Evolutionary conservation across 1,140 invertebrate species (phyloP).

Genomic region (Pollicipes pollicipes): DNA sequence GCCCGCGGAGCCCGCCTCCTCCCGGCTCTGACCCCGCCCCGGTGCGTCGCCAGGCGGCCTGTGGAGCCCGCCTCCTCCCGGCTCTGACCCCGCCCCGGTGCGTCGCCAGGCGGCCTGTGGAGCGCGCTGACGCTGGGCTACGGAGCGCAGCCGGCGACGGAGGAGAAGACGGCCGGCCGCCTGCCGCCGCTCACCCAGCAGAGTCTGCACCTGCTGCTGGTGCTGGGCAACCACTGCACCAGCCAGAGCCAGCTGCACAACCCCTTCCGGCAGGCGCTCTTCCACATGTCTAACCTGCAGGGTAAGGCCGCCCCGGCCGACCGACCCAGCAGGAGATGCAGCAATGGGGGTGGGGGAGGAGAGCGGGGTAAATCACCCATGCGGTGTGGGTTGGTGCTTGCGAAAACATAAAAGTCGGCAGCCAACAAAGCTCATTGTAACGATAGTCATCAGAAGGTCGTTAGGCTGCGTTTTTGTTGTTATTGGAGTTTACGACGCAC

Average conservation of each 20-base stretch:
- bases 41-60: constrained; percentile 58
- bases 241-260: constrained; percentile 31
- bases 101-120: constrained; percentile 63
- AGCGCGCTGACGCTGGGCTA: constrained; percentile 46
- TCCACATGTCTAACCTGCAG: constrained; percentile 46
- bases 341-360: too few species aligned
- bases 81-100: constrained; percentile 33
- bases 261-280: constrained; percentile 66
- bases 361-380: too few species aligned
- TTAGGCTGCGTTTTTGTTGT: too few species aligned
- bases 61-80: constrained; percentile 32
- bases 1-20: neutral
- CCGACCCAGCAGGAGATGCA: neutral
- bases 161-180: constrained; percentile 37
- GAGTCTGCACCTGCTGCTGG: constrained; percentile 64
- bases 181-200: constrained; percentile 76
- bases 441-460: too few species aligned
- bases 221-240: constrained; percentile 69
- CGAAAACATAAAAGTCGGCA: too few species aligned
- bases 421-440: too few species aligned
- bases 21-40: constrained; percentile 43
- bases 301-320: constrained; percentile 21
- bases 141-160: constrained; percentile 31
- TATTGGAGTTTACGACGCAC: too few species aligned
- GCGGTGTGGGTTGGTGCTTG: too few species aligned